These are phyloP conservation scores for Protomyctophum bolini DNA, from an alignment of 2,113 vertebrate species.

Conservation along the genomic window DNA sequence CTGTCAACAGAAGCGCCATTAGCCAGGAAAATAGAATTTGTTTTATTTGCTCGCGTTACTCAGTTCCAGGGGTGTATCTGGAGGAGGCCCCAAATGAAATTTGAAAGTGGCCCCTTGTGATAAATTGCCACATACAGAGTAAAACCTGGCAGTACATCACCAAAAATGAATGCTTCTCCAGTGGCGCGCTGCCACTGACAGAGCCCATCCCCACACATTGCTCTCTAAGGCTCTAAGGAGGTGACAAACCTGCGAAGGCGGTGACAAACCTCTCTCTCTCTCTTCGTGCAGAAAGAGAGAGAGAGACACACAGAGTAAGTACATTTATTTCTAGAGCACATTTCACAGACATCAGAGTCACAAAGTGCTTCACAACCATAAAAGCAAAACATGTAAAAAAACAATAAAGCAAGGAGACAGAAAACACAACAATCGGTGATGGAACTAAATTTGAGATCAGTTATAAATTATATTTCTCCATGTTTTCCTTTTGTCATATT, in stretches of 20 bases:
- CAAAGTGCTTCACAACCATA: too few relatives aligned
- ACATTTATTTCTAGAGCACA: too few relatives aligned
- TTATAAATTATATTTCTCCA: too few relatives aligned
- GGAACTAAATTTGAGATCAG: too few relatives aligned
- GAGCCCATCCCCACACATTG: conserved; percentile 40
- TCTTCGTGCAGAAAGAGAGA: neutral
- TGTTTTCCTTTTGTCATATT: too few relatives aligned
- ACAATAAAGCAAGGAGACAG: too few relatives aligned
- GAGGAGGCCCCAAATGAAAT: conserved; percentile 33
- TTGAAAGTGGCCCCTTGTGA: conserved; percentile 30
- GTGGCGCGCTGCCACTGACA: conserved; percentile 36
- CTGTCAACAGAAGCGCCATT: conserved; percentile 23
- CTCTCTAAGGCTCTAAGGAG: conserved; percentile 38
- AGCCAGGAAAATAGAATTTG: conserved; percentile 33
- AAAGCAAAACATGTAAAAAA: too few relatives aligned
- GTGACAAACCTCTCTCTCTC: conserved; percentile 59
- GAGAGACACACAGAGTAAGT: neutral
- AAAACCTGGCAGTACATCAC: conserved; percentile 46
- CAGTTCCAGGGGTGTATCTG: conserved; percentile 47
- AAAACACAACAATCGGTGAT: too few relatives aligned
- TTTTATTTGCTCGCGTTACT: conserved; percentile 34
- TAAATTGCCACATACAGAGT: conserved; percentile 44
- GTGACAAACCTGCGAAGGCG: conserved; percentile 50
- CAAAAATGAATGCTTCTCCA: conserved; percentile 58
- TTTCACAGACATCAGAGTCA: too few relatives aligned